These are phyloP conservation scores for Acropora yongei DNA, from an alignment of 64 coral and sea anemone species.

Conservation along the genomic window DNA sequence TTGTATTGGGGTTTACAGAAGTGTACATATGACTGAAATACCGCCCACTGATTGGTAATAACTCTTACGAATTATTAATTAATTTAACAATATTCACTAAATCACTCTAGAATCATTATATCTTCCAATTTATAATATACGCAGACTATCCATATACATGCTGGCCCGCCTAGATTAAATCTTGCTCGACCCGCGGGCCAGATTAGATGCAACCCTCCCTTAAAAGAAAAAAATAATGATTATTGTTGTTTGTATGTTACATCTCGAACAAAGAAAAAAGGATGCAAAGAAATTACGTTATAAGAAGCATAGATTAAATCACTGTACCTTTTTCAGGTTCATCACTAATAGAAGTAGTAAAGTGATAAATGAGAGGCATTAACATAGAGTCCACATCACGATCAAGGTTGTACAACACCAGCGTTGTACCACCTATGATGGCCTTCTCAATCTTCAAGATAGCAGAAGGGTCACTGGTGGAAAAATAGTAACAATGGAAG, in stretches of 20 bases:
- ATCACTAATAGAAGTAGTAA: constrained; percentile 70
- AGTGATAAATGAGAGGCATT: constrained; percentile 94
- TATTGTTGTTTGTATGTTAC: not conserved
- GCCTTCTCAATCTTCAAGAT: constrained; percentile 93
- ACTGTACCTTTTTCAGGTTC: constrained; percentile 69
- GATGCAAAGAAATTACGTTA: not conserved
- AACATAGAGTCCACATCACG: constrained; percentile 89
- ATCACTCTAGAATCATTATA: too few relatives aligned
- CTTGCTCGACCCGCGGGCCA: too few relatives aligned
- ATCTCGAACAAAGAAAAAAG: not conserved
- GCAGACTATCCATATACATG: too few relatives aligned
- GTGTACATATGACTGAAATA: too few relatives aligned
- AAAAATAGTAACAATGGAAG: not conserved
- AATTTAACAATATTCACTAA: too few relatives aligned
- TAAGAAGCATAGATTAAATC: not conserved
- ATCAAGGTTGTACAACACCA: constrained; percentile 93
- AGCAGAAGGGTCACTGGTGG: constrained; percentile 73
- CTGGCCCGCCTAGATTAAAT: too few relatives aligned
- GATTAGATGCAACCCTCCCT: too few relatives aligned
- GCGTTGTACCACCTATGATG: constrained; percentile 75
- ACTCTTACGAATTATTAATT: too few relatives aligned
- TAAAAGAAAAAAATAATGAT: too few relatives aligned
- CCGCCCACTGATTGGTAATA: too few relatives aligned
- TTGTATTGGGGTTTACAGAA: too few relatives aligned
- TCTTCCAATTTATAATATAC: too few relatives aligned